phyloP scores from a whole-genome alignment of 2,113 vertebrate species.

The Corythornis madagascariensis region DNA sequence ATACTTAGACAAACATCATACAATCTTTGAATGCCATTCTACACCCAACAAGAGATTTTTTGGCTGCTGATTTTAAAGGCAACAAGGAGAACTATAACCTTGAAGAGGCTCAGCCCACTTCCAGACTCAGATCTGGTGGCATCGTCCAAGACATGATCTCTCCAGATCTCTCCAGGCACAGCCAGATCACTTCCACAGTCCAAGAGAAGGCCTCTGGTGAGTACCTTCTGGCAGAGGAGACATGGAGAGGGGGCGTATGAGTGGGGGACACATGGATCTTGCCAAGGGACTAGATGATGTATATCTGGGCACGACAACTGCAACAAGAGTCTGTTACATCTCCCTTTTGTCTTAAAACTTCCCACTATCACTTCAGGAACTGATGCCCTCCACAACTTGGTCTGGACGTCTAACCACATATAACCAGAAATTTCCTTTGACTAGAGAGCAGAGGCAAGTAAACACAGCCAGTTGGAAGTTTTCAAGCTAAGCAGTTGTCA shows the following conservation, averaged over 20 bases:
- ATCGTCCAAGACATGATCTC: background rate
- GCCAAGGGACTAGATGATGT: background rate
- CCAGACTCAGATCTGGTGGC: background rate
- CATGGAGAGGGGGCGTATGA: background rate
- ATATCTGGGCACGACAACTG: background rate
- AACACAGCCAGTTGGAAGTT: background rate
- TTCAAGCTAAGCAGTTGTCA: background rate
- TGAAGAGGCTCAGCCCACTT: background rate
- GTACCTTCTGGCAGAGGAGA: background rate
- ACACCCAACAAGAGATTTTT: background rate
- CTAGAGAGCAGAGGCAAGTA: background rate
- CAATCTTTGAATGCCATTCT: background rate
- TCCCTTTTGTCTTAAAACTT: background rate
- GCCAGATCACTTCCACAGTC: background rate
- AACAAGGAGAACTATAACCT: background rate
- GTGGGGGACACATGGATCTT: background rate
- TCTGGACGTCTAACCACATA: background rate
- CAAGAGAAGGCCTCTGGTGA: conserved; percentile 5
- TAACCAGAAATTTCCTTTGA: background rate
- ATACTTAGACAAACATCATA: background rate
- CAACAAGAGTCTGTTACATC: background rate
- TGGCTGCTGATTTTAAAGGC: background rate
- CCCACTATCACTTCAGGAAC: background rate
- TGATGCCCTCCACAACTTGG: fast-evolving
- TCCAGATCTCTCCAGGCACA: background rate